A percentile compares a stretch with the other conserved stretches of the same genome.
Conservation (phyloP, 2,797 vertebrate species). For the Sebastolobus alascanus region DNA sequence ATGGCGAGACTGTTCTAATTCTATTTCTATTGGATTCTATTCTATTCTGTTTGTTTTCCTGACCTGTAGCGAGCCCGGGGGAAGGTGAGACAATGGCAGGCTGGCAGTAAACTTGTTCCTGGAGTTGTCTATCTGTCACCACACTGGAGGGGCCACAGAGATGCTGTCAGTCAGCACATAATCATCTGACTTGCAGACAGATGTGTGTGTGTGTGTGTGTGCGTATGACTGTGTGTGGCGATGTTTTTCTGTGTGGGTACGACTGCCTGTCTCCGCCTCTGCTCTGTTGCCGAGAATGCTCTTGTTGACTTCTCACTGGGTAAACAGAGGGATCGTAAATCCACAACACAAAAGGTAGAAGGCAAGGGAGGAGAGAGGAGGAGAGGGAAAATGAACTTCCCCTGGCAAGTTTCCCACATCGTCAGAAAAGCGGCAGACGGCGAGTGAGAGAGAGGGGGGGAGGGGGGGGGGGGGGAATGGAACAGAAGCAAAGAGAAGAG, state of each 20-base stretch:
- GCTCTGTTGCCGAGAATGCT: conserved; percentile 57
- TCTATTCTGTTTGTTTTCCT: conserved; percentile 44
- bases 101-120: conserved; percentile 67
- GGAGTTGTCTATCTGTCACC: conserved; percentile 67
- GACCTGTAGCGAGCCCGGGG: conserved; percentile 48
- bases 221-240: background rate
- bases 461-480: conserved; percentile 8
- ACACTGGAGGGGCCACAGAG: conserved; percentile 50
- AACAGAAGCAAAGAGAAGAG: conserved; percentile 23
- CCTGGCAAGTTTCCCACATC: conserved; percentile 64
- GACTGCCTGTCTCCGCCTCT: conserved; percentile 56
- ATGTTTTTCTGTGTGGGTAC: conserved; percentile 54
- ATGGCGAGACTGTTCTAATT: background rate
- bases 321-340: conserved; percentile 76
- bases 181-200: conserved; percentile 64
- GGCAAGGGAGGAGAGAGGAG: conserved; percentile 34
- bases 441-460: background rate
- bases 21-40: conserved; percentile 23
- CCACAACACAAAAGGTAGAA: conserved; percentile 64
- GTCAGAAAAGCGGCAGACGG: conserved; percentile 36
- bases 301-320: conserved; percentile 69
- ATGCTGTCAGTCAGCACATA: conserved; percentile 64
- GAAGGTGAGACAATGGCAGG: conserved; percentile 64
- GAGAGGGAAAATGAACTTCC: conserved; percentile 56
- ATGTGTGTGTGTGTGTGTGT: conserved; percentile 13